Evolutionary conservation across 2,797 vertebrate genomes (phyloP), one percentile per base, ranked within the genome.

Genomic region (Erpetoichthys calabaricus): DNA sequence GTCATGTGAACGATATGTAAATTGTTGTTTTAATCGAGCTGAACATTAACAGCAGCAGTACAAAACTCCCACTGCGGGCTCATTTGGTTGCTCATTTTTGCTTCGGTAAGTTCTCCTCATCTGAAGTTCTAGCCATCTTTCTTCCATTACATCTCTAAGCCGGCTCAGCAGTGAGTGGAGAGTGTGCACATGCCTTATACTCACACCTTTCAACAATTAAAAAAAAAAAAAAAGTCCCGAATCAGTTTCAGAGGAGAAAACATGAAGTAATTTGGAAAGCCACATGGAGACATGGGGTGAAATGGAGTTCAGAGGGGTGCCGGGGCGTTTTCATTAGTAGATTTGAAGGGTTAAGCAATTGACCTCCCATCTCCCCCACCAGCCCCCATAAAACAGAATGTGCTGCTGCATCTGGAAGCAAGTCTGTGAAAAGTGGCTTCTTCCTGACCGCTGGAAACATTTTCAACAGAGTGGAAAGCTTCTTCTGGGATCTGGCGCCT

Each of bases 401-500:
- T 42, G 63, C 67, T 82, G 63, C 67, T 82, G 78, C 82, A 86
- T 86, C 82, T 83, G 80, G 82, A 84, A 86, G 79, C 71, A 69
- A 70, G 76, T 82, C 73, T 64, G 67, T 74, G 77, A 80, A 84
- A 84, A 86, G 81, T 84, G 81, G 66, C 75, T 75, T 79, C 80
- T 82, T 85, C 80, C 80, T 82, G 79, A 75, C 79, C 60, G 60
- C 73, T 84, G 80, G 82, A 83, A 83, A 80, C 75, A 77, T 83
- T 83, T 81, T 80, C 73, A 72, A 70, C 69, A 59, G 73, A 75
- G 74, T 75, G 71, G 68, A 78, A 70, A 68, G 67, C 75, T 82
- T 80, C 78, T 83, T 80, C 77, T 77, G 77, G 79, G 79, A 79
- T 69, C 76, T 86, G 85, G 85, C 82, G 65, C 68, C 62, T 63